Evolutionary conservation across 2,888 invertebrate genomes (phyloP).

Genomic region (Rotaria macrura): DNA sequence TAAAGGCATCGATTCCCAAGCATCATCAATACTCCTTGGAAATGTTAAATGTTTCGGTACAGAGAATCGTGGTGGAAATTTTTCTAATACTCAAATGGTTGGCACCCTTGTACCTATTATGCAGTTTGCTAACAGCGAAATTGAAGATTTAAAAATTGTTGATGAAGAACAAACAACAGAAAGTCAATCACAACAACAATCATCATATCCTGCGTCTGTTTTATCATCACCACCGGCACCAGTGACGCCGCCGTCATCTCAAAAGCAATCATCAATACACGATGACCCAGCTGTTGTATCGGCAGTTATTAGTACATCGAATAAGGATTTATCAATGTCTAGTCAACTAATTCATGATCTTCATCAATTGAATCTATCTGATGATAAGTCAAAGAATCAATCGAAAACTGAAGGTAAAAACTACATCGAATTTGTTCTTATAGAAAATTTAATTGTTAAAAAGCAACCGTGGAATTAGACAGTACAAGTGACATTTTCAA

Average conservation of each 20-base stretch:
- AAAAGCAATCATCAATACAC: neutral
- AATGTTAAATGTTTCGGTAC: neutral
- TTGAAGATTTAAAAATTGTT: conserved; percentile 20
- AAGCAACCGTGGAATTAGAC: no score
- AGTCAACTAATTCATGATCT: neutral
- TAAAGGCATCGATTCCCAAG: neutral
- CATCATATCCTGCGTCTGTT: neutral
- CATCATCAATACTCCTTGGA: neutral
- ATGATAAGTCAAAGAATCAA: neutral
- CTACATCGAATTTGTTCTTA: no score
- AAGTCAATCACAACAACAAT: neutral
- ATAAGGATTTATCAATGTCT: neutral
- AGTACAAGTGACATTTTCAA: no score
- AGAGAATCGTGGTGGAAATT: neutral
- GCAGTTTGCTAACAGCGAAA: neutral
- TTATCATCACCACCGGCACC: neutral
- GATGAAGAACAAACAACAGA: neutral
- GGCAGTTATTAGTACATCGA: neutral
- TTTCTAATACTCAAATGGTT: neutral
- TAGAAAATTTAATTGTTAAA: no score
- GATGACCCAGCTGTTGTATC: conserved; percentile 10
- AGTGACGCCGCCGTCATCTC: neutral
- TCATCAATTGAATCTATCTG: neutral
- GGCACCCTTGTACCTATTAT: neutral
- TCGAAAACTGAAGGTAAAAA: neutral